Evolutionary conservation across 2,888 invertebrate species (phyloP), one percentile per base, ranked within the genome.

Genomic region (Limenitis camilla): DNA sequence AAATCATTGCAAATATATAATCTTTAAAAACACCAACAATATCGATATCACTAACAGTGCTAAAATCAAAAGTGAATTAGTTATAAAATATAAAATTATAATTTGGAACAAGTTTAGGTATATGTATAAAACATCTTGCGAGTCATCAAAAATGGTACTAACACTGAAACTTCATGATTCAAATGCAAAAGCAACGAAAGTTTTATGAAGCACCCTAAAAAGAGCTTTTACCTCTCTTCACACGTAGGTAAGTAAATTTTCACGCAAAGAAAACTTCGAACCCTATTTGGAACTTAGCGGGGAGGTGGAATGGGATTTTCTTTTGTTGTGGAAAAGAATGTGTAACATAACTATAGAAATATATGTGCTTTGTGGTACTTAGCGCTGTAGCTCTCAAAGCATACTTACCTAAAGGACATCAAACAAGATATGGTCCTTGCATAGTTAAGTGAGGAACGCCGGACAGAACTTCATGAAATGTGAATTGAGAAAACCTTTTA

Each of bases 201-300:
- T 27, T 44, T 10, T 35, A 35, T 8, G 10, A 44, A 44, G 36
- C 10, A 29, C 44, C n/a, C n/a, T 30, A 51, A 57, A 55, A 19
- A 49, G 49, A 44, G 41, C 49, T 40, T 36, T 49, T 44, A 39
- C 45, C 50, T 41, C 44, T 51, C 43, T 43, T 52, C 27, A 27
- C 35, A 48, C 39, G 40, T 51, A 47, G 49, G 36, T 55, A 52
- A 51, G 47, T 54, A 53, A 53, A 55, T 58, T 60, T 60, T 60
- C 50, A 56, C 45, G 40, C 38, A 52, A 51, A 50, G 41, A 55
- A 60, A 60, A 56, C 47, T 60, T 53, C 29, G 10, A 53, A 47
- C 40, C 49, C 51, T 49, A 49, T 52, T 44, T 48, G 38, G 43
- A 59, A 55, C 46, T 56, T 40, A 40, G 48, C 36, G 27, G 48